Evolutionary conservation across 2,797 vertebrate genomes (phyloP).

Genomic region (Salmo trutta): DNA sequence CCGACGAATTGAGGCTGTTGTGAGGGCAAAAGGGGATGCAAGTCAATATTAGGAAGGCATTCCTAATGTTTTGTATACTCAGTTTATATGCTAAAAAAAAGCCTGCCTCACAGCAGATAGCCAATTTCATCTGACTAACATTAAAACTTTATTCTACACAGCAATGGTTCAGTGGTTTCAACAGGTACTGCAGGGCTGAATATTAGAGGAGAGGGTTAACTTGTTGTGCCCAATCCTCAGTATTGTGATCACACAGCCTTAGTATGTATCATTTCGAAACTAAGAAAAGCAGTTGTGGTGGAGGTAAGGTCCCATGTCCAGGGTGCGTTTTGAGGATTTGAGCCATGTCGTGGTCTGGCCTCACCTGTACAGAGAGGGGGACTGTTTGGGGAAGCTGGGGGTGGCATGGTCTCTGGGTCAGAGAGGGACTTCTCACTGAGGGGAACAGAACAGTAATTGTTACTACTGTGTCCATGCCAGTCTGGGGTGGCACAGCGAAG

Average conservation of each 20-base stretch:
- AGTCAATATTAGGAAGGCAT: too few relatives aligned
- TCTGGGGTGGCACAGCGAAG: not conserved
- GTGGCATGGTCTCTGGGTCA: not conserved
- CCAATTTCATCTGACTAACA: too few relatives aligned
- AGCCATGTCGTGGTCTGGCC: slow-evolving; percentile 50
- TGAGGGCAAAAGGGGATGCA: too few relatives aligned
- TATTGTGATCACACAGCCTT: not conserved
- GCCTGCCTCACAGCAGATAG: too few relatives aligned
- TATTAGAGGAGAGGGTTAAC: not conserved
- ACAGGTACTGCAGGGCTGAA: not conserved
- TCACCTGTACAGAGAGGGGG: slow-evolving; percentile 17
- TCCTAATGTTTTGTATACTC: too few relatives aligned
- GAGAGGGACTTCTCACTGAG: not conserved
- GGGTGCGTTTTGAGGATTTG: slow-evolving; percentile 50
- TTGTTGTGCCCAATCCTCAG: not conserved
- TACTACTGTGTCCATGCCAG: not conserved
- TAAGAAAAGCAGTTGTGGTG: slow-evolving; percentile 58
- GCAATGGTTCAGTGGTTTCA: too few relatives aligned
- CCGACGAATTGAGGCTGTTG: too few relatives aligned
- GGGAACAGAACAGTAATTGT: not conserved
- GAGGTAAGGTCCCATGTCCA: slow-evolving; percentile 44
- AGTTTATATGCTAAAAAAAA: too few relatives aligned
- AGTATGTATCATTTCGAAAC: slow-evolving; percentile 53
- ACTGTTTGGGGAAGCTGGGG: not conserved
- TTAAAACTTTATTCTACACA: too few relatives aligned